These are phyloP conservation scores for Ostrea denselamellosa DNA, from an alignment of 1,140 invertebrate genomes.

Conservation along the genomic window DNA sequence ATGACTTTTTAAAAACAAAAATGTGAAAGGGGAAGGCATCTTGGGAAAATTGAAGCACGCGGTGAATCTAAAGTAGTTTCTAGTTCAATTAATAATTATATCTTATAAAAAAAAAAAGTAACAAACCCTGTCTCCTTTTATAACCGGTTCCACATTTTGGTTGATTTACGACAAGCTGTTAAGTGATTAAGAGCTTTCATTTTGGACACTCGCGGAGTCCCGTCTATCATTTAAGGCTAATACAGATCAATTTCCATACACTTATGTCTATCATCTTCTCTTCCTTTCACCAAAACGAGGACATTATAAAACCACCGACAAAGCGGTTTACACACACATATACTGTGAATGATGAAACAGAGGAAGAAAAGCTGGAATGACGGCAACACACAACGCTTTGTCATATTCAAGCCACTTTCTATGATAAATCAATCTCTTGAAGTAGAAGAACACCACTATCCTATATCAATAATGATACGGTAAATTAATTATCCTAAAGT, in stretches of 20 bases:
- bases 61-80: not conserved
- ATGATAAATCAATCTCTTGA: conserved; percentile 2
- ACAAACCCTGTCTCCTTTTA: not conserved
- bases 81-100: not conserved
- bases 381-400: not conserved
- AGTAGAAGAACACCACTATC: not conserved
- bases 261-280: conserved; percentile 12
- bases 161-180: conserved; percentile 24
- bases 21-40: not conserved
- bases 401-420: not conserved
- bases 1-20: not conserved
- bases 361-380: not conserved
- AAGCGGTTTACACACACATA: not conserved
- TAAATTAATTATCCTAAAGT: not conserved
- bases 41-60: not conserved
- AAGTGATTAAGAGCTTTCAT: conserved; percentile 11
- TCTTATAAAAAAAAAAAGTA: not conserved
- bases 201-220: conserved; percentile 5
- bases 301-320: not conserved
- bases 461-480: not conserved
- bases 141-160: not conserved
- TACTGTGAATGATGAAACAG: not conserved
- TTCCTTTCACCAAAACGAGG: not conserved
- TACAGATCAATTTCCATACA: conserved; percentile 21
- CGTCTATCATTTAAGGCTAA: conserved; percentile 34